Evolutionary conservation across 2,888 invertebrate genomes (phyloP).

Genomic region (Diarsia mendica): DNA sequence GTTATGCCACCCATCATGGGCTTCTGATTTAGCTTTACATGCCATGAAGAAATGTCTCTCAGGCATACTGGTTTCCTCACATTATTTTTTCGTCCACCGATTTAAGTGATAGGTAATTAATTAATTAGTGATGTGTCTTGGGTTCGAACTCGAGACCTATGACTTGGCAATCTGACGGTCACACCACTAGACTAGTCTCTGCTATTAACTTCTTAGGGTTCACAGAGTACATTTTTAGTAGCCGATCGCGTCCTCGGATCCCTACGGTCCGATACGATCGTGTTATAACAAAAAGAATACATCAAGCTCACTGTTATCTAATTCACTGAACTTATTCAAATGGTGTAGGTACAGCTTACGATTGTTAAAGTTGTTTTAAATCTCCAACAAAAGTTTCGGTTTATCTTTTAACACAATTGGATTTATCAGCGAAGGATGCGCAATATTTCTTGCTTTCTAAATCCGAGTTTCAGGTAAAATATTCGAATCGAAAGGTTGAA

Average conservation of each 20-base stretch:
- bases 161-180: too few relatives aligned
- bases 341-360: not conserved
- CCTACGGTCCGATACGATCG: not conserved
- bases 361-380: slow-evolving; percentile 29
- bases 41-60: too few relatives aligned
- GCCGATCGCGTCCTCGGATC: not conserved
- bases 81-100: too few relatives aligned
- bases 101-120: too few relatives aligned
- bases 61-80: too few relatives aligned
- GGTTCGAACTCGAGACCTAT: too few relatives aligned
- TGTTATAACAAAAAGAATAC: slow-evolving; percentile 4
- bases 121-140: too few relatives aligned
- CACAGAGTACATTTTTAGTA: not conserved
- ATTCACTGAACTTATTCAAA: slow-evolving; percentile 21
- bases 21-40: too few relatives aligned
- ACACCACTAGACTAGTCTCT: too few relatives aligned
- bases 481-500: slow-evolving; percentile 1
- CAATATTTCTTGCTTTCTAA: slow-evolving; percentile 26
- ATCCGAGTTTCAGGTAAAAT: slow-evolving; percentile 9
- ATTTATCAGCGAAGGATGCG: not conserved
- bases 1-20: too few relatives aligned
- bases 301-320: slow-evolving; percentile 18
- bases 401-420: slow-evolving; percentile 15
- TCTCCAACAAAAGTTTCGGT: slow-evolving; percentile 24
- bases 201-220: not conserved